phyloP scores from a whole-genome alignment of 2,888 invertebrate species.

The Xylota sylvarum region DNA sequence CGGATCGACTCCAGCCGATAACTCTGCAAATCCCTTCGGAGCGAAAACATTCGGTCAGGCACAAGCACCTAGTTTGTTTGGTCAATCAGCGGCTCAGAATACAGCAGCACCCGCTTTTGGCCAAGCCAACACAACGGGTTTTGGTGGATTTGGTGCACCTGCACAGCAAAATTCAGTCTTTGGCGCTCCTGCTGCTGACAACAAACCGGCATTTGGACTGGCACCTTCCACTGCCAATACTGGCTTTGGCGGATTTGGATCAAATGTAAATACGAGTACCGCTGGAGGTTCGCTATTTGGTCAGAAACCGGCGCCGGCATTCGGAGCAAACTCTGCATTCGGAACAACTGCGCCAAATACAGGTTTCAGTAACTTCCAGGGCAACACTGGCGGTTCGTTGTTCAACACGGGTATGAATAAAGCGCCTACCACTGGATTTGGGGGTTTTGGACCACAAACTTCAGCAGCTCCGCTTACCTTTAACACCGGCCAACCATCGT shows the following conservation, averaged over 20 bases:
- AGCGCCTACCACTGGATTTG: conserved; percentile 86
- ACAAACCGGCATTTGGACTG: conserved; percentile 83
- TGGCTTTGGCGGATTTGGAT: conserved; percentile 84
- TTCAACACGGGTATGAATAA: conserved; percentile 84
- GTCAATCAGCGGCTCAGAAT: conserved; percentile 85
- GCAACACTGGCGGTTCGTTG: conserved; percentile 81
- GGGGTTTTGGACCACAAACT: conserved; percentile 85
- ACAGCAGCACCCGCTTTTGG: conserved; percentile 86
- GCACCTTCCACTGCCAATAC: conserved; percentile 80
- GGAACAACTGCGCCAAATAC: conserved; percentile 82
- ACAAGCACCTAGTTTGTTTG: conserved; percentile 85
- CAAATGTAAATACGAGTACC: conserved; percentile 83
- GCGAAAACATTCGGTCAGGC: conserved; percentile 86
- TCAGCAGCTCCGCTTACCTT: conserved; percentile 83
- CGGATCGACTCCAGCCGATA: conserved; percentile 80
- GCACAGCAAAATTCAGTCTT: conserved; percentile 82
- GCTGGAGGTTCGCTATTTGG: conserved; percentile 84
- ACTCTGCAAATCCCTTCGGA: conserved; percentile 83
- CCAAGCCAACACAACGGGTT: conserved; percentile 82
- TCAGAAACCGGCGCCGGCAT: conserved; percentile 84
- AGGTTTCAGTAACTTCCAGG: conserved; percentile 81
- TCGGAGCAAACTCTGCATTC: conserved; percentile 83
- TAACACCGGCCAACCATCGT: conserved; percentile 80
- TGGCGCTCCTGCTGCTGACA: conserved; percentile 83
- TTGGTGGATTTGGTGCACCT: conserved; percentile 83